Percentiles rank a stretch among this genome's conserved stretches.
Conservation (phyloP, 2,888 invertebrate genomes). For the Epistrophe eligans region DNA sequence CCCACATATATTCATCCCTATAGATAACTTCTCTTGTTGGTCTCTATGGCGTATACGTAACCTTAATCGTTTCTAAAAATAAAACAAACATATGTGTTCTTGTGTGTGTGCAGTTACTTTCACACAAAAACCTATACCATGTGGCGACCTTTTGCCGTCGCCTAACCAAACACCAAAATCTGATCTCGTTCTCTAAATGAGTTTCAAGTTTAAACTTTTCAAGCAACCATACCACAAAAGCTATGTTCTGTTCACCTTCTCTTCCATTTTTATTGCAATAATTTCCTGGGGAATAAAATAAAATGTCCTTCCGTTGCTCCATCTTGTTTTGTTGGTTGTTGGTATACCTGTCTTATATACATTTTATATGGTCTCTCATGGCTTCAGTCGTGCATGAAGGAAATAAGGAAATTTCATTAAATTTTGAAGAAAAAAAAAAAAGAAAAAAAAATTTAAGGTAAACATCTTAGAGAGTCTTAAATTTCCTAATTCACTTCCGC, state of each 20-base stretch:
- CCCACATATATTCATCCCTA: background rate
- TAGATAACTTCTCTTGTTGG: conserved; percentile 31
- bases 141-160: conserved; percentile 31
- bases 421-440: conserved; percentile 37
- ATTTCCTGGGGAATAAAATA: conserved; percentile 45
- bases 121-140: background rate
- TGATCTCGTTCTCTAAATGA: conserved; percentile 59
- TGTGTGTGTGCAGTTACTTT: background rate
- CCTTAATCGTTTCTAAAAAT: conserved; percentile 28
- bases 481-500: conserved; percentile 70
- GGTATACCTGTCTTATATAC: background rate
- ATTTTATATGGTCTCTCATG: background rate
- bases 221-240: conserved; percentile 18
- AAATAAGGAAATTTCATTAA: conserved; percentile 64
- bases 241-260: background rate
- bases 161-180: conserved; percentile 57
- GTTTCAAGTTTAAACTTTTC: conserved; percentile 50
- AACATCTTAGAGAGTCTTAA: conserved; percentile 66
- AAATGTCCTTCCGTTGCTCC: conserved; percentile 54
- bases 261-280: conserved; percentile 56
- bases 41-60: conserved; percentile 62
- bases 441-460: conserved; percentile 38
- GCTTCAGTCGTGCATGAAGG: conserved; percentile 42
- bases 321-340: conserved; percentile 1
- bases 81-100: background rate